Percentiles rank a stretch among this genome's conserved stretches.
Conservation (phyloP, 1,140 invertebrate genomes). For the Frieseomelitta varia region DNA sequence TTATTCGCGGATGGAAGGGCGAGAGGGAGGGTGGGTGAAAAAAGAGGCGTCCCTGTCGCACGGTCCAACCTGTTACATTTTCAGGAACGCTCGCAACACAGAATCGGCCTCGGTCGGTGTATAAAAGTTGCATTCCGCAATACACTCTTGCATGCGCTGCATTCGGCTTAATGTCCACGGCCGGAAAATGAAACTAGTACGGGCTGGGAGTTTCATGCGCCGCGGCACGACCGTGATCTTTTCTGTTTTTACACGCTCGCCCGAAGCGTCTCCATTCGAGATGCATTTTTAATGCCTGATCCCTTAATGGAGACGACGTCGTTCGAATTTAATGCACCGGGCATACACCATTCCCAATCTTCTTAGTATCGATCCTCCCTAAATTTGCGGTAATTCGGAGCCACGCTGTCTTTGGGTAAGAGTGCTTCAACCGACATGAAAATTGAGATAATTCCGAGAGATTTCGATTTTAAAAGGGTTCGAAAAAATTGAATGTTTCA, state of each 20-base stretch:
- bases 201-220: constrained; percentile 43
- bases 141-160: constrained; percentile 53
- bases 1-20: background rate
- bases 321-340: background rate
- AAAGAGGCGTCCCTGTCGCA: background rate
- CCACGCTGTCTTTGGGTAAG: background rate
- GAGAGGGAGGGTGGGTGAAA: no score
- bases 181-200: constrained; percentile 60
- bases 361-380: background rate
- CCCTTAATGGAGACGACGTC: constrained; percentile 15
- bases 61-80: constrained; percentile 48
- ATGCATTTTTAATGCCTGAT: constrained; percentile 59
- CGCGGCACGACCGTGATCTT: constrained; percentile 47
- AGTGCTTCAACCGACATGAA: background rate
- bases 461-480: background rate
- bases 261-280: constrained; percentile 41
- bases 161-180: constrained; percentile 61
- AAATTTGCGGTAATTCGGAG: background rate
- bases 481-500: background rate
- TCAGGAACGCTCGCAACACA: constrained; percentile 24
- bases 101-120: constrained; percentile 26
- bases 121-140: constrained; percentile 63
- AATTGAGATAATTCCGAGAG: background rate
- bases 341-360: background rate
- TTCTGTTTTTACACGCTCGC: constrained; percentile 51